Evolutionary conservation across 1,140 invertebrate genomes (phyloP), one percentile per base, ranked within the genome.

Genomic region (Diachasmimorpha longicaudata): DNA sequence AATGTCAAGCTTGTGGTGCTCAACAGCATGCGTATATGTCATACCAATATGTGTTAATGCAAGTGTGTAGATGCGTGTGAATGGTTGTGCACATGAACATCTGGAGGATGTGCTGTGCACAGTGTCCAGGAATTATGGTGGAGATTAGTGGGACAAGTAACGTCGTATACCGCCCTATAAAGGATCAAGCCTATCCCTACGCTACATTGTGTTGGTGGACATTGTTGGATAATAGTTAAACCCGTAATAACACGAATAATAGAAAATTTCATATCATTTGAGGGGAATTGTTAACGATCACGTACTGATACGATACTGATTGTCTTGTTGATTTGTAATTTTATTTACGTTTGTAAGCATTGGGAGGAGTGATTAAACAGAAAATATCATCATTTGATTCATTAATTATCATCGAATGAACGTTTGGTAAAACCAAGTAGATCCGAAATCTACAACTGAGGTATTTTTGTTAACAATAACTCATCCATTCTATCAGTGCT

Each of bases 61-160:
- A n/a, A n/a, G n/a, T n/a, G n/a, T n/a, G n/a, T n/a, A n/a, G n/a
- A n/a, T 21, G 52, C 21, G 19, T 58, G 52, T 16, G 52, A 9
- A 19, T 58, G 8, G 14, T 1, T 63, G 19, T 11, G 31, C 58
- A 63, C 23, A 25, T 63, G 23, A 63, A 63, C 58, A 63, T 63
- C 58, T 66, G 73, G 73, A 46, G 63, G 39, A 79, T 58, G 74
- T 74, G 72, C 39, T 37, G 44, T 74, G 73, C 79, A 81, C 74
- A 37, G 36, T 75, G 80, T 80, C 68, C 78, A 79, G 76, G 76
- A 81, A 80, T 81, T 81, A 84, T 79, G 79, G 80, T 74, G 79
- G 75, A 80, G 82, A 82, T 84, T 82, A 84, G 79, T 76, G 58
- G 76, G 77, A 79, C 74, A 46, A 70, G 66, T 68, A 74, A 76